phyloP scores from a whole-genome alignment of 2,797 vertebrate genomes.

The Microcaecilia unicolor region DNA sequence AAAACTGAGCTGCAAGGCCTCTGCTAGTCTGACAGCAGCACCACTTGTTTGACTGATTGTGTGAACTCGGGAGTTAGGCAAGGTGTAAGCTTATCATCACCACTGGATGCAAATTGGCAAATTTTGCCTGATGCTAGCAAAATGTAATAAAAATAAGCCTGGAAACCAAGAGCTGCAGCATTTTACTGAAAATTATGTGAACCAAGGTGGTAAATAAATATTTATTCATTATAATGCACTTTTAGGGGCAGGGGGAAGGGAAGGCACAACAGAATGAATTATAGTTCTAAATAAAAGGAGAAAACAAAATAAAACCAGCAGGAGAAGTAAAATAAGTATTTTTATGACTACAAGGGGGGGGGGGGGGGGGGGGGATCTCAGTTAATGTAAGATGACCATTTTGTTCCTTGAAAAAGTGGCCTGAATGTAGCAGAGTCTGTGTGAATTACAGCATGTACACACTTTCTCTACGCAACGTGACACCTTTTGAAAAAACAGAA shows the following conservation, averaged over 20 bases:
- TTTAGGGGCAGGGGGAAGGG: neutral
- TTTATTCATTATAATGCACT: constrained; percentile 6
- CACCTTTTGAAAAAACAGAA: neutral
- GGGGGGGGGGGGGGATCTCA: too few species aligned
- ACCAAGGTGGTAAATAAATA: neutral
- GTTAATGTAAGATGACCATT: neutral
- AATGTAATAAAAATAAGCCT: too few species aligned
- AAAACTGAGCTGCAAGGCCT: too few species aligned
- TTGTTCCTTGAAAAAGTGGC: neutral
- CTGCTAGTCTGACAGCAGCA: too few species aligned
- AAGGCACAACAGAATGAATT: constrained; percentile 2
- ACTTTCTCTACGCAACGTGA: neutral
- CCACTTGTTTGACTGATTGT: too few species aligned
- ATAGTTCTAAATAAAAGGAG: neutral
- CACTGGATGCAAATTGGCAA: too few species aligned
- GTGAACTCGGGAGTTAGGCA: too few species aligned
- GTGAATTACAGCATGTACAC: neutral
- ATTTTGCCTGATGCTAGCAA: too few species aligned
- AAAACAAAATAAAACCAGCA: neutral
- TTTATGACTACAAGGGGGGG: neutral
- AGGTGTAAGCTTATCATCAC: too few species aligned
- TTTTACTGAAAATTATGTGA: constrained; percentile 1
- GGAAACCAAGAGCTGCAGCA: too few species aligned
- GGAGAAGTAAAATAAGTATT: constrained; percentile 1
- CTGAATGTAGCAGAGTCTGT: neutral